A percentile compares a stretch with the other conserved stretches of the same genome.
Conservation (phyloP, 2,888 invertebrate genomes). For the Laspeyria flexula region DNA sequence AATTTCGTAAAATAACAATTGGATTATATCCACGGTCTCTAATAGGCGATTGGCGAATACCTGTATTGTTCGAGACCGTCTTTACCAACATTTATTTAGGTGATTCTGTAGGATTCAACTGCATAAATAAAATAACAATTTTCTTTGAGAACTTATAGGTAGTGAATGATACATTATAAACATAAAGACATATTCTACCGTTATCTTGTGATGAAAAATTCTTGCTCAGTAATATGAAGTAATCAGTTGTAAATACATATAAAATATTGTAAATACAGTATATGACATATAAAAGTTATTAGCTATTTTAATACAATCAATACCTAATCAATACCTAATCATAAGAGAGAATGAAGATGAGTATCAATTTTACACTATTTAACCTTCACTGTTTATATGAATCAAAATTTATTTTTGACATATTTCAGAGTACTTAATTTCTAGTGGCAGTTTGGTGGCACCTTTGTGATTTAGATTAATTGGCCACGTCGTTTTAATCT, state of each 20-base stretch:
- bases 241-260: conserved; percentile 3
- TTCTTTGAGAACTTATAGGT: neutral
- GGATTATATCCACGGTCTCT: conserved; percentile 6
- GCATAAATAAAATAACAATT: conserved; percentile 10
- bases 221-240: neutral
- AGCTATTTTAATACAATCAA: too few relatives aligned
- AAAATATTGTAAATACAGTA: too few relatives aligned
- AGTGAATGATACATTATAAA: too few relatives aligned
- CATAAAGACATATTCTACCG: too few relatives aligned
- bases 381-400: conserved; percentile 1
- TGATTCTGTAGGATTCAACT: conserved; percentile 5
- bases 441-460: neutral
- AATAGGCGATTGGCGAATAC: conserved; percentile 7
- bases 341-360: too few relatives aligned
- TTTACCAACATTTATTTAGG: conserved; percentile 6
- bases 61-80: neutral
- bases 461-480: conserved; percentile 19
- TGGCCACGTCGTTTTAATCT: conserved; percentile 15
- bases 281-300: too few relatives aligned
- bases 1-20: conserved; percentile 21
- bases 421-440: conserved; percentile 7
- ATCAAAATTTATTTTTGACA: conserved; percentile 6
- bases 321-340: too few relatives aligned
- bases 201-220: too few relatives aligned
- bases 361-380: too few relatives aligned